Evolutionary conservation across 2,888 invertebrate species (phyloP), one percentile per base, ranked within the genome.

Genomic region (Cabera pusaria): DNA sequence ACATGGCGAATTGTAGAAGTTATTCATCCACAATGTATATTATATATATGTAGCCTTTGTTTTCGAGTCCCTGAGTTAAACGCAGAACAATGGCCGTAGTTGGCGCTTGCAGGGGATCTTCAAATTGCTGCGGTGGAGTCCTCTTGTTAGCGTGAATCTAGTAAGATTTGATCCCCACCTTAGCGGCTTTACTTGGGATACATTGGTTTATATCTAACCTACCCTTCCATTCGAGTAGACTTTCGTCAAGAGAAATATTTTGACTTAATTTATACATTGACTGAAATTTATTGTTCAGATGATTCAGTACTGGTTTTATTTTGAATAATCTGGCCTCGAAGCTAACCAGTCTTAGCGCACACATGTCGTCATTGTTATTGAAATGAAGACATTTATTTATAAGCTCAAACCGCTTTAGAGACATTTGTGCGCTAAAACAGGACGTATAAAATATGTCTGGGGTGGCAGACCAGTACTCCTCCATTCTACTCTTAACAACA

Each of bases 1-100:
- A 1, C 54, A 36, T n/a, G 56, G 57, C 1, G 50, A 12, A 19
- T 59, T 61, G 34, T 61, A 59, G 38, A 49, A 59, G 41, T 56
- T 59, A 16, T 61, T 56, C 54, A 56, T 59, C n/a, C n/a, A n/a
- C n/a, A n/a, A n/a, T n/a, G n/a, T n/a, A n/a, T n/a, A n/a, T n/a
- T n/a, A n/a, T n/a, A n/a, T n/a, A n/a, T n/a, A n/a, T 53, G 19
- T 44, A 26, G 0, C 49, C 45, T 1, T 44, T 33, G 17, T 44
- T 6, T 27, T 50, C 50, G 4, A 53, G 36, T 14, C 43, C 50
- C 11, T 40, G 5, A 0, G 46, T 1, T 0, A 54, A 20, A n/a
- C 26, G 6, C 1, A 51, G 25, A 5, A 54, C 42, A 4, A 47
- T 12, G 1, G 35, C 5, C 1, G 46, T 29, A 0, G 25, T 20